Evolutionary conservation across 2,113 vertebrate species (phyloP).

Genomic region (Myrmecobius fasciatus): DNA sequence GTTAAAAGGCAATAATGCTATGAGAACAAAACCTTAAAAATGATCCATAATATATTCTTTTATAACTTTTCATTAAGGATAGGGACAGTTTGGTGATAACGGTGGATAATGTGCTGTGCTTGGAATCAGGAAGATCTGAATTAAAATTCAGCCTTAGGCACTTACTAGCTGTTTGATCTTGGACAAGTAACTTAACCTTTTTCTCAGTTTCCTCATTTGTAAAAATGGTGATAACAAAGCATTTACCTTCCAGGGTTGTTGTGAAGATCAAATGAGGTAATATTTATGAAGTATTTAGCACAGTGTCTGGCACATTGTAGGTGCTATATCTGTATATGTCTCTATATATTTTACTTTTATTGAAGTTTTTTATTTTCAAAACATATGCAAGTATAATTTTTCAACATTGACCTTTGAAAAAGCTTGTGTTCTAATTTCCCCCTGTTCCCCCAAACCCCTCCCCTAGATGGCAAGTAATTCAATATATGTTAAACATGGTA

Average conservation of each 20-base stretch:
- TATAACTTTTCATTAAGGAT: not conserved
- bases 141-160: not conserved
- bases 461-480: too few species aligned
- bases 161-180: not conserved
- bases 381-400: too few species aligned
- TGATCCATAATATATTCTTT: not conserved
- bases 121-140: not conserved
- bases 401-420: too few species aligned
- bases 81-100: not conserved
- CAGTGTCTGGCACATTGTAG: not conserved
- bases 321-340: not conserved
- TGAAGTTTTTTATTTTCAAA: too few species aligned
- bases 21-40: constrained; percentile 3
- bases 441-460: too few species aligned
- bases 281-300: not conserved
- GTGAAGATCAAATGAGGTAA: not conserved
- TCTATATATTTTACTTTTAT: too few species aligned
- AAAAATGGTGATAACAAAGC: not conserved
- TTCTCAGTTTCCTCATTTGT: not conserved
- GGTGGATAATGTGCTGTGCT: not conserved
- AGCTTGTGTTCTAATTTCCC: too few species aligned
- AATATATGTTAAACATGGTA: too few species aligned
- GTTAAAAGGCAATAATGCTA: not conserved
- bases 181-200: not conserved
- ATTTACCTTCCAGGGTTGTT: not conserved